Percentiles rank a stretch among this genome's conserved stretches.
Conservation (phyloP, 2,797 vertebrate genomes). For the Sparus aurata region DNA sequence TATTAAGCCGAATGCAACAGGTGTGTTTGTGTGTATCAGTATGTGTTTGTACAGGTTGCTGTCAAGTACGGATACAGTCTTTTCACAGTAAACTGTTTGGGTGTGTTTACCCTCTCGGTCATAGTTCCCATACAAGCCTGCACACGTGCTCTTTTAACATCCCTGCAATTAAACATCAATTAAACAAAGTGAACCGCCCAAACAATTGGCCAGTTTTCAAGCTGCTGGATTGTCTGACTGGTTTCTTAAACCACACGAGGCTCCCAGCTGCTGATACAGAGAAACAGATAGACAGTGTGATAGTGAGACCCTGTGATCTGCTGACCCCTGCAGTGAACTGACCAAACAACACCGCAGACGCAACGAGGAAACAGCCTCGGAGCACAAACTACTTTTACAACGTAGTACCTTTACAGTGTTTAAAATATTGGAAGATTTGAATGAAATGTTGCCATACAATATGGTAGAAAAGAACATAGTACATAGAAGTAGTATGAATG, state of each 20-base stretch:
- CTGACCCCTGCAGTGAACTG: slow-evolving; percentile 54
- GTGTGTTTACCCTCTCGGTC: slow-evolving; percentile 20
- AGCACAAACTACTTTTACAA: slow-evolving; percentile 5
- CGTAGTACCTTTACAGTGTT: neutral
- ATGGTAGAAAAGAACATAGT: neutral
- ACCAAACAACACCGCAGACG: slow-evolving; percentile 41
- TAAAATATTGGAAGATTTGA: neutral
- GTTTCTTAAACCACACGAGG: slow-evolving; percentile 25
- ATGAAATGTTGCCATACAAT: neutral
- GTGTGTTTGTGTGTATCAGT: slow-evolving; percentile 3
- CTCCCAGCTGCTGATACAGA: slow-evolving; percentile 30
- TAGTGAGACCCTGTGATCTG: slow-evolving; percentile 51
- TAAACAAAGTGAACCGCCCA: neutral
- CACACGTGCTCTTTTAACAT: slow-evolving; percentile 17
- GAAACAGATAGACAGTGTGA: slow-evolving; percentile 33
- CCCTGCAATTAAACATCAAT: slow-evolving; percentile 23
- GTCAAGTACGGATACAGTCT: neutral
- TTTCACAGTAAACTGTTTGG: neutral
- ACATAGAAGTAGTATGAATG: neutral
- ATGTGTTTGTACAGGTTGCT: neutral
- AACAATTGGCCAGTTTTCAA: neutral
- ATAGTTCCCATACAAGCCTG: slow-evolving; percentile 14
- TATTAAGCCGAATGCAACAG: slow-evolving; percentile 3
- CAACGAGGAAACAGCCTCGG: slow-evolving; percentile 23
- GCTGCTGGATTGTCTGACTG: neutral